These are phyloP conservation scores for Bergia sp. DNA, from an alignment of 92 coral and sea anemone species.

Conservation along the genomic window DNA sequence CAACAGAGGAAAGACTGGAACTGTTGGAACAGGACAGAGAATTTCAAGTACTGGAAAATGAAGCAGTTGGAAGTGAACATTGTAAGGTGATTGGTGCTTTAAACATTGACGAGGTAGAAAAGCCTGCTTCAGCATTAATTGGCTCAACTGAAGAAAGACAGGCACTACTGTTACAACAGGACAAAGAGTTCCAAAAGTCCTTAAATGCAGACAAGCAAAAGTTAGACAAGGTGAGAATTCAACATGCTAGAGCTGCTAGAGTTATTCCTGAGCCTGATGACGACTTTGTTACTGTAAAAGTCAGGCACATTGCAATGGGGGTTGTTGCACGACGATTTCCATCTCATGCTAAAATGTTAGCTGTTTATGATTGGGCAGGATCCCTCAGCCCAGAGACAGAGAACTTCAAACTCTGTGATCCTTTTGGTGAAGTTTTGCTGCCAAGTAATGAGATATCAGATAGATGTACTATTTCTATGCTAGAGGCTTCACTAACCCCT, in stretches of 20 bases:
- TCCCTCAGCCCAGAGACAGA: slow-evolving; percentile 58
- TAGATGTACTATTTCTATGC: slow-evolving; percentile 56
- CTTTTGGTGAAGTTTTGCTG: slow-evolving; percentile 43
- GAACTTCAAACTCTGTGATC: slow-evolving; percentile 57
- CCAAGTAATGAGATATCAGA: slow-evolving; percentile 51
- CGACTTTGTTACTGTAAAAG: slow-evolving; percentile 47
- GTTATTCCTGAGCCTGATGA: slow-evolving; percentile 46
- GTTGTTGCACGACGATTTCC: slow-evolving; percentile 42
- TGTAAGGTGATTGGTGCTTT: neutral
- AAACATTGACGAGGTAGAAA: neutral
- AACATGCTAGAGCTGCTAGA: slow-evolving; percentile 48
- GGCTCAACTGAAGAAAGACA: slow-evolving; percentile 50
- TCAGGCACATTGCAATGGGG: slow-evolving; percentile 51
- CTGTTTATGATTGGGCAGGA: slow-evolving; percentile 74
- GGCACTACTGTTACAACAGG: slow-evolving; percentile 38
- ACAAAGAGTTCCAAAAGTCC: slow-evolving; percentile 50
- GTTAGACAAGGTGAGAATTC: slow-evolving; percentile 36
- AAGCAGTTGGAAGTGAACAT: neutral
- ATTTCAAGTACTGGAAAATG: neutral
- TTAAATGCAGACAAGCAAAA: slow-evolving; percentile 39
- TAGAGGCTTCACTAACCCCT: slow-evolving; percentile 47
- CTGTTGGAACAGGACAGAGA: neutral
- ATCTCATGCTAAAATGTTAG: slow-evolving; percentile 36
- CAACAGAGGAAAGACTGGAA: neutral
- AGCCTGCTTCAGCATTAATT: slow-evolving; percentile 13